Percentiles rank a stretch among this genome's conserved stretches.
Conservation (phyloP, 2,888 invertebrate genomes). For the Amiota minor region DNA sequence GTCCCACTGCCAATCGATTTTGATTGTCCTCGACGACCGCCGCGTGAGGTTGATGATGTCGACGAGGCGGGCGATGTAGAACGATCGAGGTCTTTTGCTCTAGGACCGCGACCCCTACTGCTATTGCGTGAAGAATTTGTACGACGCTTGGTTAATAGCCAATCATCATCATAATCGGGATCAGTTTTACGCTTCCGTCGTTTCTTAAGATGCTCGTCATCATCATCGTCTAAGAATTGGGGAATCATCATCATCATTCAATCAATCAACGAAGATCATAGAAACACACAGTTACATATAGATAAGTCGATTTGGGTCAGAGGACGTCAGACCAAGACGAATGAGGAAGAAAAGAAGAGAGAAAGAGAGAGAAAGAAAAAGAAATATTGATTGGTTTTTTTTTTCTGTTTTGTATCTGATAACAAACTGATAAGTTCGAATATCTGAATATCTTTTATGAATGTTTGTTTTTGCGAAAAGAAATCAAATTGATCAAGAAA, state of each 20-base stretch:
- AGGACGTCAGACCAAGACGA: neutral
- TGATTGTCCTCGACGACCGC: slow-evolving; percentile 47
- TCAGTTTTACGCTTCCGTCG: slow-evolving; percentile 71
- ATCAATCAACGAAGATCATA: too few relatives aligned
- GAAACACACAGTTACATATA: neutral
- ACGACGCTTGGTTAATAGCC: slow-evolving; percentile 69
- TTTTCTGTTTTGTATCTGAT: neutral
- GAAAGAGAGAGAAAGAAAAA: slow-evolving; percentile 25
- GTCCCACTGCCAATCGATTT: slow-evolving; percentile 43
- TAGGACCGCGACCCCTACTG: slow-evolving; percentile 68
- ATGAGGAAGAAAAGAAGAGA: too few relatives aligned
- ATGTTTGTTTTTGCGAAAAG: too few relatives aligned
- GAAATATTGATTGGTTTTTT: slow-evolving; percentile 16
- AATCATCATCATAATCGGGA: slow-evolving; percentile 74
- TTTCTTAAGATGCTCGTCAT: slow-evolving; percentile 71
- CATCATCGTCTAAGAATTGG: slow-evolving; percentile 62
- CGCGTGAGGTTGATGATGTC: slow-evolving; percentile 64
- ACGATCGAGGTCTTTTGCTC: slow-evolving; percentile 66
- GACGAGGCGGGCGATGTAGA: slow-evolving; percentile 70
- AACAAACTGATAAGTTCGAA: too few relatives aligned
- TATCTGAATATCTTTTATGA: too few relatives aligned
- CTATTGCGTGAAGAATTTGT: slow-evolving; percentile 62
- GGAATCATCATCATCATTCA: neutral
- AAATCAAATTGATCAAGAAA: too few relatives aligned
- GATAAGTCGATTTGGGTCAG: neutral